Evolutionary conservation across 1,140 invertebrate genomes (phyloP).

Genomic region (Bradynema listronoti): DNA sequence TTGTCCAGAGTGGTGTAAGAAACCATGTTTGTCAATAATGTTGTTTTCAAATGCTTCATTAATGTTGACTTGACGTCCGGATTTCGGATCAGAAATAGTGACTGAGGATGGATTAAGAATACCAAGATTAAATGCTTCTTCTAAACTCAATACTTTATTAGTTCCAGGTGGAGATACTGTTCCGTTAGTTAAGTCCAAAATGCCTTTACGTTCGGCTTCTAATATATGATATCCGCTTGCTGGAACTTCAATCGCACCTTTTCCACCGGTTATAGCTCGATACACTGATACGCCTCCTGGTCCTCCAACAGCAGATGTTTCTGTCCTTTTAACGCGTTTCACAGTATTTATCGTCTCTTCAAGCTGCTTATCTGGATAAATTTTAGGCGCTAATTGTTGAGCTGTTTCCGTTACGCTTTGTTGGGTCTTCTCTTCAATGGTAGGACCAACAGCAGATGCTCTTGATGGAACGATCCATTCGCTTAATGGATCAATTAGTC

Average conservation of each 20-base stretch:
- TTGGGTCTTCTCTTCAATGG: constrained; percentile 64
- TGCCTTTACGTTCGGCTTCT: constrained; percentile 71
- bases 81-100: constrained; percentile 73
- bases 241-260: constrained; percentile 54
- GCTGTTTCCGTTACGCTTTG: constrained; percentile 66
- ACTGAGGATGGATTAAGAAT: constrained; percentile 71
- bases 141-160: constrained; percentile 65
- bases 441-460: constrained; percentile 58
- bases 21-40: constrained; percentile 73
- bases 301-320: constrained; percentile 55
- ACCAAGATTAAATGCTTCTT: constrained; percentile 70
- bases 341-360: constrained; percentile 55
- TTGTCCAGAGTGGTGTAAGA: constrained; percentile 70
- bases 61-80: constrained; percentile 71
- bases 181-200: constrained; percentile 71
- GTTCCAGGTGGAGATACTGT: constrained; percentile 63
- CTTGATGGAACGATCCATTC: constrained; percentile 64
- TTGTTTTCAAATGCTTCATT: constrained; percentile 76
- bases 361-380: constrained; percentile 49
- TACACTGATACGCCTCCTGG: constrained; percentile 55
- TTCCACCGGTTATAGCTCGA: constrained; percentile 56
- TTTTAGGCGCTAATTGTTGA: constrained; percentile 60
- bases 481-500: constrained; percentile 58
- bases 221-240: constrained; percentile 64
- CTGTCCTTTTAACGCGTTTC: constrained; percentile 52